Base-by-base conservation (phyloP, 2,888 invertebrate genomes). In the Enchytraeus crypticus region DNA sequence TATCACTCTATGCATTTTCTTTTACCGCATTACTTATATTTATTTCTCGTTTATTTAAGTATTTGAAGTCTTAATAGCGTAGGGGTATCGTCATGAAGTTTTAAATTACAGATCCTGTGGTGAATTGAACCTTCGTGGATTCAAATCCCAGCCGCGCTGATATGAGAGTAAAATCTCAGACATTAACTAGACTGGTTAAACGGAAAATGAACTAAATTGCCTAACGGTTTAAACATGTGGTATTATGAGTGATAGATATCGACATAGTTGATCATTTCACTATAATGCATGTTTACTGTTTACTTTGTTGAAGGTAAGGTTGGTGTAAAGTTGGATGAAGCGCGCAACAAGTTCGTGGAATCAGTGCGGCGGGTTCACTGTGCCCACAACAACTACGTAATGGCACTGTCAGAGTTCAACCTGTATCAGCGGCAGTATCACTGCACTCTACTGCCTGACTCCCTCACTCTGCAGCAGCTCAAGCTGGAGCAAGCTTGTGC, bases 321-420 rank as follows among this genome's bases (percentile, higher is more conserved):
- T 47, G 90, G 91, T 56, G 84, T 89, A 64, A 92, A 92, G 79
- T 78, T 92, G 70, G 95, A 92, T 72, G 92, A 92, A 75, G 88
- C 90, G 3, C 84, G 91, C 67, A 90, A 91, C 78, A 92, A 91
- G 78, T 92, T 92, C 79, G 87, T 90, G 76, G 90, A 90, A 79
- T 88, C 92, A 5, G 91, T 91, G 77, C 84, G 89, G 64, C 87
- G 91, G 75, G 82, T 96, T 58, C 93, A 95, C 80, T 83, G 89
- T 64, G 88, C 90, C 0, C 95, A 96, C 81, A 95, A 95, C 77
- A 92, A 93, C 77, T 95, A 95, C 76, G 90, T 95, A 56, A 80
- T 95, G 63, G 84, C 92, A 51, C 82, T 95, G 71, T 87, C 88
- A 29, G 92, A 92, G 78, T 92, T 92, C 21, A 86, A 87, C 26